Conservation (phyloP, 2,797 vertebrate genomes). For the Acrossocheilus fasciatus region DNA sequence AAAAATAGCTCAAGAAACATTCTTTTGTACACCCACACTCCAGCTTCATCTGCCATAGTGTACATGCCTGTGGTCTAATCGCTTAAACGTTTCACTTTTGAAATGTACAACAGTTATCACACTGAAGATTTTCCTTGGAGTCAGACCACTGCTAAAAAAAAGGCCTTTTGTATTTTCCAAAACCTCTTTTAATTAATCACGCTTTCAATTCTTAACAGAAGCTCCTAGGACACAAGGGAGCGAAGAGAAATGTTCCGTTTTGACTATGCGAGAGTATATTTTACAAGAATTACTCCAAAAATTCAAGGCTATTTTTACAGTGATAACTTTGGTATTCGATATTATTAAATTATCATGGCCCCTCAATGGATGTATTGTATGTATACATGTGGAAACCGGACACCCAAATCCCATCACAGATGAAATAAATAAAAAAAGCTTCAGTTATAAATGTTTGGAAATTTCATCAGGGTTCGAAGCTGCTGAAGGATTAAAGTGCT, state of each 20-base stretch:
- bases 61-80: constrained; percentile 58
- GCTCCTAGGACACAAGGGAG: constrained; percentile 69
- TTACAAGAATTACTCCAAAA: constrained; percentile 67
- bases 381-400: constrained; percentile 41
- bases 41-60: constrained; percentile 48
- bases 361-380: constrained; percentile 50
- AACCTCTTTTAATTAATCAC: constrained; percentile 77
- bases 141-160: constrained; percentile 58
- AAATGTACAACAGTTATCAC: constrained; percentile 60
- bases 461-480: constrained; percentile 47
- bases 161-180: constrained; percentile 69
- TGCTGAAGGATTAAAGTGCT: constrained; percentile 55
- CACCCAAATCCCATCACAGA: constrained; percentile 40
- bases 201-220: constrained; percentile 74
- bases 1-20: constrained; percentile 48
- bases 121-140: constrained; percentile 75
- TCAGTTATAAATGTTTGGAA: constrained; percentile 56
- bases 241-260: constrained; percentile 71
- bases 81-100: constrained; percentile 54
- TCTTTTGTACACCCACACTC: constrained; percentile 45
- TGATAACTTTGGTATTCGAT: constrained; percentile 67
- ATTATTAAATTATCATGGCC: constrained; percentile 62
- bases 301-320: constrained; percentile 62
- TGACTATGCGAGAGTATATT: constrained; percentile 67
- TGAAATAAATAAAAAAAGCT: constrained; percentile 44